phyloP scores from a whole-genome alignment of 2,888 invertebrate species.

The Bimastos eiseni region DNA sequence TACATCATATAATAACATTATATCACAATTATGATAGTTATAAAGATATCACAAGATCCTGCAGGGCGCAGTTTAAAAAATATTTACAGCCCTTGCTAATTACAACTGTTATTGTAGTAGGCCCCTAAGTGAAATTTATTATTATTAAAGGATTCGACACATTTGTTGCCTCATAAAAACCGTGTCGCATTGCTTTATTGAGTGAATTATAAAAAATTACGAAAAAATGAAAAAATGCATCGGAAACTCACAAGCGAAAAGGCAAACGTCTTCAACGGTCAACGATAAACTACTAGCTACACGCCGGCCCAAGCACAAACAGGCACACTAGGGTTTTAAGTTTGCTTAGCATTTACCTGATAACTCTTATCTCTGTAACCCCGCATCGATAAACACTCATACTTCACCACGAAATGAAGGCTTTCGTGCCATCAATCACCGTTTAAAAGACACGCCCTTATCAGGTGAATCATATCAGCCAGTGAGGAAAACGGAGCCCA shows the following conservation, averaged over 20 bases:
- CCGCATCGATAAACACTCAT: neutral
- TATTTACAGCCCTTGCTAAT: too few relatives aligned
- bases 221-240: neutral
- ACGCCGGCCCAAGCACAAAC: neutral
- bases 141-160: neutral
- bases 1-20: neutral
- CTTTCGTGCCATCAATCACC: neutral
- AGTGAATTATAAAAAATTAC: neutral
- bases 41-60: neutral
- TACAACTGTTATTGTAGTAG: too few relatives aligned
- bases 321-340: neutral
- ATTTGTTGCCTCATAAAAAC: neutral
- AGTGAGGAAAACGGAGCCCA: neutral
- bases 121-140: neutral
- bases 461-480: neutral
- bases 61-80: neutral
- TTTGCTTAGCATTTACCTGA: constrained; percentile 13
- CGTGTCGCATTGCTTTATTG: neutral
- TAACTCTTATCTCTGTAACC: neutral
- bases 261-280: neutral
- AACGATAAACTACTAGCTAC: neutral
- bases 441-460: neutral
- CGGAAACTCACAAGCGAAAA: neutral
- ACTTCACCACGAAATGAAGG: neutral
- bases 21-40: neutral